Conservation (phyloP, 2,113 vertebrate genomes). For the Herpetotheres cachinnans region DNA sequence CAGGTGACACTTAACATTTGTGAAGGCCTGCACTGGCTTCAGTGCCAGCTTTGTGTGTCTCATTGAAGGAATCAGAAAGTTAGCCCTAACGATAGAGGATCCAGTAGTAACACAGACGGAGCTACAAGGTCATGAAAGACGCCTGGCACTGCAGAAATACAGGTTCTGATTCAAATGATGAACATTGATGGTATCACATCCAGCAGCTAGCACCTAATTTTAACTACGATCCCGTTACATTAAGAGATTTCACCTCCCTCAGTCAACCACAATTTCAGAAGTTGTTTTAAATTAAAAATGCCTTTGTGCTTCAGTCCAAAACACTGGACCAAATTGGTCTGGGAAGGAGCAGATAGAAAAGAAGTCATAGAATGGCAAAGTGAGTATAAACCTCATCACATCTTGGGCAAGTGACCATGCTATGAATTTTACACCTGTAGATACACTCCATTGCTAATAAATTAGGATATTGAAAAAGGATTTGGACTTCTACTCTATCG, state of each 20-base stretch:
- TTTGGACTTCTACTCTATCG: neutral
- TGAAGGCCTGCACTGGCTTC: neutral
- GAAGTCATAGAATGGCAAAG: neutral
- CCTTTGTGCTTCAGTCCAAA: neutral
- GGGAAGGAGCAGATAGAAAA: neutral
- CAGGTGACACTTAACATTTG: neutral
- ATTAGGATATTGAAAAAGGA: neutral
- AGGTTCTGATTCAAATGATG: neutral
- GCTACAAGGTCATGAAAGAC: neutral
- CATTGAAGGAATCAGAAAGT: neutral
- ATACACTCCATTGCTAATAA: neutral
- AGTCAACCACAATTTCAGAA: neutral
- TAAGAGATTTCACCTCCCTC: neutral
- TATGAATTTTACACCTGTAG: neutral
- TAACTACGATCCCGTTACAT: neutral
- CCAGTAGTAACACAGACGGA: neutral
- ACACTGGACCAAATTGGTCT: neutral
- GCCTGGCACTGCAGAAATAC: neutral
- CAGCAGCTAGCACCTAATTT: neutral
- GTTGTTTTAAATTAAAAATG: neutral
- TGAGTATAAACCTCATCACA: neutral
- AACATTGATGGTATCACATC: neutral
- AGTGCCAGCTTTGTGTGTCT: neutral
- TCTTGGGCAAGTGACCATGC: neutral
- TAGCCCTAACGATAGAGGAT: neutral